Evolutionary conservation across 2,888 invertebrate species (phyloP), one percentile per base, ranked within the genome.

Genomic region (Dione juno): DNA sequence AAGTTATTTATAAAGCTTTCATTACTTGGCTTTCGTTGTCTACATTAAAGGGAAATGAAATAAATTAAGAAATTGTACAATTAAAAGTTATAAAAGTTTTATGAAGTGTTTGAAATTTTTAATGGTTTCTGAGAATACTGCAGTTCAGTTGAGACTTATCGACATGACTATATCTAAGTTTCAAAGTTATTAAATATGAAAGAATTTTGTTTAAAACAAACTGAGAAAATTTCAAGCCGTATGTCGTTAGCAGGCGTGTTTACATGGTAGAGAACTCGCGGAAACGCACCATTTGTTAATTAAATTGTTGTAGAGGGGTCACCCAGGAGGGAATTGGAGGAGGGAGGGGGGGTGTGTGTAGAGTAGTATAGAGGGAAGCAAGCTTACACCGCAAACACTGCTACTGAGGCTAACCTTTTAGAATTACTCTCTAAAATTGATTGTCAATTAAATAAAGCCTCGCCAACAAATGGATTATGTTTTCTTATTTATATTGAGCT

Each of bases 231-330:
- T 28, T 48, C 40, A 37, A 52, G 16, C 35, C 64, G n/a, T 13
- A 52, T 50, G 50, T 40, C 50, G 19, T 50, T 37, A 50, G 64
- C 64, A 50, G 50, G 28, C 64, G 43, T 64, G 64, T 64, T 64
- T 50, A 64, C 64, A 64, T 37, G 64, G 50, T 52, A 35, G 64
- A 64, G 16, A 50, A 50, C 64, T 50, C 64, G 64, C 64, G 63
- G 45, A 53, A 68, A 53, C 54, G 68, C 63, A 48, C 54, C 68
- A 64, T 69, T 69, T 69, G 68, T 54, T 69, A 69, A 69, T 69
- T 64, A 69, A 69, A 69, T 69, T 64, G 63, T n/a, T 52, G 16
- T 14, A 53, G 19, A 19, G 64, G 64, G 64, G 14, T 14, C 48
- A 8, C 10, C 7, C 16, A 21, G 14, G 21, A n/a, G n/a, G 41